Base-by-base conservation (phyloP, 1,140 invertebrate species). In the Drosophila parabipectinata region DNA sequence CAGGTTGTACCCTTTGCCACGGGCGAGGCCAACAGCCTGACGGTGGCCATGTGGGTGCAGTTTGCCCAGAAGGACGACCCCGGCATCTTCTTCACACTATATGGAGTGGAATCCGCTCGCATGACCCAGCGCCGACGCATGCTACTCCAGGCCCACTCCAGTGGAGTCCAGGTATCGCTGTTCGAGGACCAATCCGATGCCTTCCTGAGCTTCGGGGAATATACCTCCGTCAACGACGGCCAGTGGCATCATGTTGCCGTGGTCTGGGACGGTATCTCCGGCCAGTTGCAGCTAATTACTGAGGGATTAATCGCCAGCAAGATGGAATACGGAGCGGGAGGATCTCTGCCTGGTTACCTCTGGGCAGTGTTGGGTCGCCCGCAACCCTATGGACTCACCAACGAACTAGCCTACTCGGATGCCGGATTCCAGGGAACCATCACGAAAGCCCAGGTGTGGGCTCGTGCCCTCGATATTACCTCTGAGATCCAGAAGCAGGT, bases 221-320 rank as follows among this genome's bases (percentile, higher is more conserved):
- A 96, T 76, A 97, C 98, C 3, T 97, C 97, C 0, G 96, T 99
- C 18, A 99, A 98, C 79, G 98, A 99, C 87, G 98, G 97, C 8
- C 97, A 98, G 90, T 99, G 98, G 98, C 98, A 99, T 93, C 98
- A 99, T 90, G 94, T 99, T 14, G 97, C 98, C 14, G 93, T 99
- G 21, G 96, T 98, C 12, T 99, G 98, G 98, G 95, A 97, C 74
- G 96, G 96, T n/a, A 94, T 94, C 37, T 95, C 95, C 48, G 95
- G 97, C 12, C 95, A 96, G 91, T 92, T 98, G 21, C 96, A 96
- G 48, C 92, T 99, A 4, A 97, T 98, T 34, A 98, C 97, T 0
- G 98, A 99, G 94, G 97, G 97, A 30, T 94, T 98, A 8, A 98
- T 98, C 69, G 97, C 97, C 7, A 97, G 97, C 78, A 97, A 97